Evolutionary conservation across 2,797 vertebrate genomes (phyloP).

Genomic region (Amniataba percoides): DNA sequence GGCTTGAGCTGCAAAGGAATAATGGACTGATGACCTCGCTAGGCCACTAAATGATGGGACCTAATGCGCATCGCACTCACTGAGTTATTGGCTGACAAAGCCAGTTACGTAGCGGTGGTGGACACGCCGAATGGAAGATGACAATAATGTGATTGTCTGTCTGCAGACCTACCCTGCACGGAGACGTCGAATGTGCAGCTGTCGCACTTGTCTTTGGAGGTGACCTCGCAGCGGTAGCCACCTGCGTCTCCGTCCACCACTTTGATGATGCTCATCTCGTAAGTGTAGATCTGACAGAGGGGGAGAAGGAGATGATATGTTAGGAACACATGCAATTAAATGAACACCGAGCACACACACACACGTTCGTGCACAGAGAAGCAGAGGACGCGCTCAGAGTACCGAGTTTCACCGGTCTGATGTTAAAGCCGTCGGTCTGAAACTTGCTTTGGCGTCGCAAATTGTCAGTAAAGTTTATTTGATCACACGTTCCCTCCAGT

Average conservation of each 20-base stretch:
- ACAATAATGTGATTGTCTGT: slow-evolving; percentile 74
- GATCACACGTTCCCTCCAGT: neutral
- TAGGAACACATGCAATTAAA: slow-evolving; percentile 20
- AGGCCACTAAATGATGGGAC: slow-evolving; percentile 70
- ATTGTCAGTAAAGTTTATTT: neutral
- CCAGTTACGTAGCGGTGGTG: slow-evolving; percentile 54
- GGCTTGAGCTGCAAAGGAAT: slow-evolving; percentile 48
- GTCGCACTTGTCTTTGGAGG: slow-evolving; percentile 91
- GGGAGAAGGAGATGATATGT: slow-evolving; percentile 22
- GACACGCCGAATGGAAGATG: slow-evolving; percentile 72
- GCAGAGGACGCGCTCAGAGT: neutral
- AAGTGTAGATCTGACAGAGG: slow-evolving; percentile 87
- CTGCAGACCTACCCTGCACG: slow-evolving; percentile 86
- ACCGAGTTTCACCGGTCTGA: neutral
- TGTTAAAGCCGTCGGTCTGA: neutral
- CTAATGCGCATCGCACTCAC: slow-evolving; percentile 71
- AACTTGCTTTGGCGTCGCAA: neutral
- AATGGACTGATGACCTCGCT: slow-evolving; percentile 70
- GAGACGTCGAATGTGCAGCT: slow-evolving; percentile 89
- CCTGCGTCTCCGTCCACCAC: slow-evolving; percentile 88
- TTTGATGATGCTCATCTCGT: slow-evolving; percentile 90
- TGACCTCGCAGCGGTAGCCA: slow-evolving; percentile 92
- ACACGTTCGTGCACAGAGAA: neutral
- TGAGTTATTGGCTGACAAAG: slow-evolving; percentile 80
- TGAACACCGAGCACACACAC: slow-evolving; percentile 2